Conservation (phyloP, 2,888 invertebrate genomes). For the Stegophylla sp. region DNA sequence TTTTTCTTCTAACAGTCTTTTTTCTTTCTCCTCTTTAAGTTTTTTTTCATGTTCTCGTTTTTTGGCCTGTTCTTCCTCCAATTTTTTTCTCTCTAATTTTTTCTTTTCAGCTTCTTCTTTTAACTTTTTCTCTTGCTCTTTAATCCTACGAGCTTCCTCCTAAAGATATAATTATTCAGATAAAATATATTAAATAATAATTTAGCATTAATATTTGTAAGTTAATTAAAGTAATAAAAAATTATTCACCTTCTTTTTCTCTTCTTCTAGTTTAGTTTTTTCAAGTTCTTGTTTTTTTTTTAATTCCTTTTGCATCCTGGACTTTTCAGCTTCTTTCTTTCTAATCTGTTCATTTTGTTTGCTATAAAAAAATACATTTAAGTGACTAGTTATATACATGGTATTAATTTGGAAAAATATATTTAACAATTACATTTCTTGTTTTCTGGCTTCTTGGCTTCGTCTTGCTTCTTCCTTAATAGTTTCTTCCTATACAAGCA, state of each 20-base stretch:
- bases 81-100: constrained; percentile 67
- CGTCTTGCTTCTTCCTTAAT: constrained; percentile 56
- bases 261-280: constrained; percentile 59
- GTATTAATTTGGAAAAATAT: background rate
- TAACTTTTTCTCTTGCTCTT: constrained; percentile 67
- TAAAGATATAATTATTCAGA: constrained; percentile 16
- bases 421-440: constrained; percentile 46
- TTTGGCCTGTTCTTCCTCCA: constrained; percentile 67
- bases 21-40: constrained; percentile 65
- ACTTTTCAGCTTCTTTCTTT: constrained; percentile 51
- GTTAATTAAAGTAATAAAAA: background rate
- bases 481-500: constrained; percentile 37
- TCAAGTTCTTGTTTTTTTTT: constrained; percentile 60
- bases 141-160: constrained; percentile 64
- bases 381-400: background rate
- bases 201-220: background rate
- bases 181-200: background rate
- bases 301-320: constrained; percentile 60
- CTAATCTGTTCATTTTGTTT: constrained; percentile 61
- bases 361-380: constrained; percentile 60
- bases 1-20: constrained; percentile 66
- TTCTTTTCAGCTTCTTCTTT: constrained; percentile 69
- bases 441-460: constrained; percentile 54
- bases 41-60: constrained; percentile 64
- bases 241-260: constrained; percentile 45